These are phyloP conservation scores for Caenorhabditis drosophilae DNA, from an alignment of 2,888 invertebrate species.

Conservation along the genomic window DNA sequence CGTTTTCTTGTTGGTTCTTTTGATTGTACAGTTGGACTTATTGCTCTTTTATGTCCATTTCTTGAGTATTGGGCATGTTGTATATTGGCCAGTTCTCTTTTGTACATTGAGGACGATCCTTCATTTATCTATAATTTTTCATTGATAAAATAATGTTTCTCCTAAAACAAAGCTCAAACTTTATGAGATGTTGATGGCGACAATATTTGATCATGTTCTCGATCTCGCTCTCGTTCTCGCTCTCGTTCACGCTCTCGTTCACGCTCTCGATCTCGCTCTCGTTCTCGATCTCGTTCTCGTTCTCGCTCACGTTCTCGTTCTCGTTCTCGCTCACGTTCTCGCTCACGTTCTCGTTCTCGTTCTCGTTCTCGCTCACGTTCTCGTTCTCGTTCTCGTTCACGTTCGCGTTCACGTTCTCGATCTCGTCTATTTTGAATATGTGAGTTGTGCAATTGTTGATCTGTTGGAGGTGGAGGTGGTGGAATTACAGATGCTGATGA, in stretches of 20 bases:
- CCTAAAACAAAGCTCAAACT: background rate
- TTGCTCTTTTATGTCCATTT: background rate
- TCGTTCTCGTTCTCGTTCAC: too few relatives aligned
- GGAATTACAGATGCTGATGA: background rate
- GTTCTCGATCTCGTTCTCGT: too few relatives aligned
- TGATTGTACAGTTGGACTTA: background rate
- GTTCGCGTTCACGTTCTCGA: too few relatives aligned
- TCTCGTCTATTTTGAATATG: conserved; percentile 2
- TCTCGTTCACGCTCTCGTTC: too few relatives aligned
- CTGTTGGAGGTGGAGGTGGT: conserved; percentile 3
- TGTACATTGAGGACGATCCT: conserved; percentile 6
- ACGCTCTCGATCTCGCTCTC: too few relatives aligned
- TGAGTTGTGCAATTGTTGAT: background rate
- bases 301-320: too few relatives aligned
- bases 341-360: too few relatives aligned
- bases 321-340: too few relatives aligned
- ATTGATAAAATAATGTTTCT: background rate
- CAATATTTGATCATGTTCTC: conserved; percentile 1
- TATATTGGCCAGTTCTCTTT: conserved; percentile 5
- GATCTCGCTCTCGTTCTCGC: too few relatives aligned
- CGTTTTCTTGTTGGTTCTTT: background rate
- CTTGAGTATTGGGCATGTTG: background rate
- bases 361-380: too few relatives aligned
- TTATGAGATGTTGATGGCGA: conserved; percentile 5
- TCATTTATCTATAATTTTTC: background rate